These are phyloP conservation scores for Pristionchus fissidentatus DNA, from an alignment of 2,888 invertebrate species.

Conservation along the genomic window DNA sequence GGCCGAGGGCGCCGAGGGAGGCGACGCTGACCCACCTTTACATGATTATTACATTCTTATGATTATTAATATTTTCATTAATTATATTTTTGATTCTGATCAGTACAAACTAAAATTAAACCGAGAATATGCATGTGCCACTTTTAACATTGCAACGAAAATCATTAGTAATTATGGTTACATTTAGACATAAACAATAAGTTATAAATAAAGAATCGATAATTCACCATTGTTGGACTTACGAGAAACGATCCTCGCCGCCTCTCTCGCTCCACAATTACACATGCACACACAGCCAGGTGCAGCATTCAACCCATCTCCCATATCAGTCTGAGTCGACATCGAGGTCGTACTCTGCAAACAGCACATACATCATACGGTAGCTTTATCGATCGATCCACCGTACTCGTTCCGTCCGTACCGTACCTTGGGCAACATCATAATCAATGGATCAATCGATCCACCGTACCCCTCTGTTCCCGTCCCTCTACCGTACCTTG, in stretches of 20 bases:
- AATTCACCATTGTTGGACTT: too few relatives aligned
- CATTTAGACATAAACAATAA: too few relatives aligned
- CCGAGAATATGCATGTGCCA: too few relatives aligned
- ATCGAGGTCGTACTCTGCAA: slow-evolving; percentile 1
- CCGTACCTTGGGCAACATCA: neutral
- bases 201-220: too few relatives aligned
- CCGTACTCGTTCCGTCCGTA: neutral
- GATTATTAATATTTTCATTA: neutral
- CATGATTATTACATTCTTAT: neutral
- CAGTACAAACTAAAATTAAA: too few relatives aligned
- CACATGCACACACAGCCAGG: slow-evolving; percentile 47
- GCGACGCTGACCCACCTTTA: slow-evolving; percentile 27
- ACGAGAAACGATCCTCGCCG: slow-evolving; percentile 37
- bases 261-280: slow-evolving; percentile 43
- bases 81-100: too few relatives aligned
- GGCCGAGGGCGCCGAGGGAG: slow-evolving; percentile 41
- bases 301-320: neutral
- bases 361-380: neutral
- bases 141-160: too few relatives aligned
- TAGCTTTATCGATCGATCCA: neutral
- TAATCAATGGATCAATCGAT: too few relatives aligned
- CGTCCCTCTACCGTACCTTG: slow-evolving; percentile 5
- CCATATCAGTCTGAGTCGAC: slow-evolving; percentile 46
- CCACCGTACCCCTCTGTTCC: neutral
- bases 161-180: too few relatives aligned